Evolutionary conservation across 2,797 vertebrate genomes (phyloP).

Genomic region (Diplodus sargus): DNA sequence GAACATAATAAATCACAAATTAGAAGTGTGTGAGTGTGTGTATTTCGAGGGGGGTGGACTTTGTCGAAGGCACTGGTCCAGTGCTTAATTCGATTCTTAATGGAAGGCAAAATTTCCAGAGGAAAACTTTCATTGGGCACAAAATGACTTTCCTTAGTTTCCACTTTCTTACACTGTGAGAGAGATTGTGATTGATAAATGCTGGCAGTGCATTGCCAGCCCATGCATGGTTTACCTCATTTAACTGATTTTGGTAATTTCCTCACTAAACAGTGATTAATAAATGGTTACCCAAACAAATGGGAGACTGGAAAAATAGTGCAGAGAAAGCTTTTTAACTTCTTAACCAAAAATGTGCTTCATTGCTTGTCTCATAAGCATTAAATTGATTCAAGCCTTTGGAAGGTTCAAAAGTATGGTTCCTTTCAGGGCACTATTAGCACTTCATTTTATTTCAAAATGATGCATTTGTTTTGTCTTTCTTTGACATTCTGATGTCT

Average conservation of each 20-base stretch:
- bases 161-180: slow-evolving; percentile 74
- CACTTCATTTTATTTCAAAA: background rate
- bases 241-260: slow-evolving; percentile 79
- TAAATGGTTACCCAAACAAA: slow-evolving; percentile 71
- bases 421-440: too few relatives aligned
- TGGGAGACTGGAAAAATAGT: slow-evolving; percentile 39
- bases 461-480: too few relatives aligned
- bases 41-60: slow-evolving; percentile 52
- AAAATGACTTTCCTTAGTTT: slow-evolving; percentile 84
- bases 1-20: slow-evolving; percentile 84
- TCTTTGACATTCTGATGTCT: too few relatives aligned
- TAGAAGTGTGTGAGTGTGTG: slow-evolving; percentile 61
- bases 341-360: slow-evolving; percentile 24
- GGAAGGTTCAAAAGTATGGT: background rate
- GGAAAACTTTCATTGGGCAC: slow-evolving; percentile 86
- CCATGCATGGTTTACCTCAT: slow-evolving; percentile 77
- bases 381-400: slow-evolving; percentile 9
- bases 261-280: slow-evolving; percentile 79
- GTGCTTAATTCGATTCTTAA: slow-evolving; percentile 85
- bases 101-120: slow-evolving; percentile 83
- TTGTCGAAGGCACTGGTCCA: slow-evolving; percentile 78
- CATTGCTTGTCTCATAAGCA: slow-evolving; percentile 7
- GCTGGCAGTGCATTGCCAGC: slow-evolving; percentile 74
- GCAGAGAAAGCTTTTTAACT: slow-evolving; percentile 30
- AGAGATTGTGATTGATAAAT: slow-evolving; percentile 85